These are phyloP conservation scores for Synchiropus splendidus DNA, from an alignment of 2,113 vertebrate genomes.

Conservation along the genomic window DNA sequence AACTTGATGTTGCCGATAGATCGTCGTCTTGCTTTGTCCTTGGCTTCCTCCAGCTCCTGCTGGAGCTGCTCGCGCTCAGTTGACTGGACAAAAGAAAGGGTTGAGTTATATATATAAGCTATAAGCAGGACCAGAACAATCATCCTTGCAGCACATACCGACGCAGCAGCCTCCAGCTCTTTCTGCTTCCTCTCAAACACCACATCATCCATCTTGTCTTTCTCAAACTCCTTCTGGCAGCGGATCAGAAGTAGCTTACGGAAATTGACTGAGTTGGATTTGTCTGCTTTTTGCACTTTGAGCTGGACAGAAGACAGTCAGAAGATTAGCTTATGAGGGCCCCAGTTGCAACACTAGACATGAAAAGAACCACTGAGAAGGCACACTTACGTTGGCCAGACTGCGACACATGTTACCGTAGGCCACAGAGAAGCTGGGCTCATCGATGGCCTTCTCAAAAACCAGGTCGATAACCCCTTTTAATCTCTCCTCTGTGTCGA, in stretches of 20 bases:
- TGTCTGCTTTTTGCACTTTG: constrained; percentile 91
- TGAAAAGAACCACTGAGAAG: background rate
- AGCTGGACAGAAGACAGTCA: constrained; percentile 38
- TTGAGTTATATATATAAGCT: no score
- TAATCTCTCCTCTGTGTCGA: constrained; percentile 91
- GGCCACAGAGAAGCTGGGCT: constrained; percentile 93
- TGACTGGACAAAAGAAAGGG: constrained; percentile 52
- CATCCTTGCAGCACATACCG: constrained; percentile 56
- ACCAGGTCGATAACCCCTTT: constrained; percentile 98
- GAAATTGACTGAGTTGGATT: constrained; percentile 90
- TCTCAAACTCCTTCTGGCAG: constrained; percentile 97
- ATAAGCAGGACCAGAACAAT: no score
- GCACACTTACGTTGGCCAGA: constrained; percentile 86
- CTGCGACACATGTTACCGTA: constrained; percentile 98
- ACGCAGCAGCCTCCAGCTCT: constrained; percentile 85
- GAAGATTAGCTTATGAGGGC: background rate
- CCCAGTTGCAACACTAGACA: no score
- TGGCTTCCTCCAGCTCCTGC: constrained; percentile 87
- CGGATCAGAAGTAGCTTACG: constrained; percentile 93
- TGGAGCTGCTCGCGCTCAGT: constrained; percentile 83
- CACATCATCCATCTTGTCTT: constrained; percentile 94
- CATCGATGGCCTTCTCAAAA: constrained; percentile 95
- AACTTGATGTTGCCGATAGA: constrained; percentile 98
- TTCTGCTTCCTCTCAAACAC: constrained; percentile 97
- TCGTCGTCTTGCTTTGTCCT: constrained; percentile 87